A percentile compares a stretch with the other conserved stretches of the same genome.
phyloP scores from a whole-genome alignment of 2,797 vertebrate species.

The Intellagama lesueurii region DNA sequence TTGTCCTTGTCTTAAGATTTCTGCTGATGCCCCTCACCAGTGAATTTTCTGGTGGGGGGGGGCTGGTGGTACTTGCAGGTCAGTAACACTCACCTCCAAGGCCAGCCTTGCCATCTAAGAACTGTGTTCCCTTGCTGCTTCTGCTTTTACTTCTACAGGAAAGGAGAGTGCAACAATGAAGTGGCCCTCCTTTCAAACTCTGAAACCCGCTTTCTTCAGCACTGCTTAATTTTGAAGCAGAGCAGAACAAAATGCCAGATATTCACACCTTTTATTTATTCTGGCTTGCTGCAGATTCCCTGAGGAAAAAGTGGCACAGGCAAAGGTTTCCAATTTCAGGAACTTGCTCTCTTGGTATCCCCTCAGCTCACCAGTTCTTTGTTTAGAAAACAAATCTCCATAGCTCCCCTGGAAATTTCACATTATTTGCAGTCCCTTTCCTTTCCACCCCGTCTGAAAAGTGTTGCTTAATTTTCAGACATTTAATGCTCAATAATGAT shows the following conservation, averaged over 20 bases:
- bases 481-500: conserved; percentile 16
- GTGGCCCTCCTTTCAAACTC: not conserved
- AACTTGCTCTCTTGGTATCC: not conserved
- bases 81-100: not conserved
- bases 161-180: not conserved
- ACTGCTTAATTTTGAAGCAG: not conserved
- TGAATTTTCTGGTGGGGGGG: no score
- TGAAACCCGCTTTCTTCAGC: not conserved
- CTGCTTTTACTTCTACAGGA: not conserved
- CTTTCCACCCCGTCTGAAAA: conserved; percentile 57
- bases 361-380: conserved; percentile 7
- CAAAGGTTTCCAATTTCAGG: conserved; percentile 22
- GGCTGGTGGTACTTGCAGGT: no score
- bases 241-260: not conserved
- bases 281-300: conserved; percentile 8
- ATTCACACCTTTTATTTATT: not conserved
- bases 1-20: no score
- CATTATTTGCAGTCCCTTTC: not conserved
- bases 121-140: not conserved
- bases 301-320: conserved; percentile 11
- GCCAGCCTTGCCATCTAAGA: not conserved
- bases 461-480: conserved; percentile 60
- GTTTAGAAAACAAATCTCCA: conserved; percentile 14
- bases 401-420: conserved; percentile 20
- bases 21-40: no score